Evolutionary conservation across 2,888 invertebrate species (phyloP).

Genomic region (Xanthia togata): DNA sequence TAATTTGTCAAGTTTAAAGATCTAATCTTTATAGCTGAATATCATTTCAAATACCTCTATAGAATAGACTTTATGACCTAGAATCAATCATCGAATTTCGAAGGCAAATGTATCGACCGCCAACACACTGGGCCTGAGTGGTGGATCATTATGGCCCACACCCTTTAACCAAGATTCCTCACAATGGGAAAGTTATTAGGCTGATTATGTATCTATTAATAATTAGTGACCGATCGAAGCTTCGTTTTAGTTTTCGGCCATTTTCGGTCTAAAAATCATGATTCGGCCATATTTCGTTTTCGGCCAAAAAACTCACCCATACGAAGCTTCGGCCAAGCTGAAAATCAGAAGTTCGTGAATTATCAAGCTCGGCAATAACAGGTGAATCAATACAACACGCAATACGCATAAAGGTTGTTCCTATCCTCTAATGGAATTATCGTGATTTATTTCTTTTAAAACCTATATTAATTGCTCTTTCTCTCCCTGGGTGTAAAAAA

Average conservation of each 20-base stretch:
- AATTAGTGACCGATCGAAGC: background rate
- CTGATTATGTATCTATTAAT: background rate
- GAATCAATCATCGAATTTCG: background rate
- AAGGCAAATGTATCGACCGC: no score
- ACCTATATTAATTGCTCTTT: background rate
- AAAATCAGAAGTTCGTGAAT: background rate
- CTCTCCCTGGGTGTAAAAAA: background rate
- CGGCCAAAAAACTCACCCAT: background rate
- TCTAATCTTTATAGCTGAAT: constrained; percentile 16
- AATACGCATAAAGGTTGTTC: no score
- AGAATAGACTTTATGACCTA: background rate
- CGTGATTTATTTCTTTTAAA: background rate
- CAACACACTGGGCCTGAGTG: background rate
- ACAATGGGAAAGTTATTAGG: background rate
- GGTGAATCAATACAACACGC: no score
- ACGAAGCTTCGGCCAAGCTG: background rate
- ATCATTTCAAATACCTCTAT: constrained; percentile 3
- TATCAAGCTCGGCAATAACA: background rate
- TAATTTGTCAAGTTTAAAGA: constrained; percentile 23
- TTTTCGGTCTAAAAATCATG: background rate
- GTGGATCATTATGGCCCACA: background rate
- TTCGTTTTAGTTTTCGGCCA: background rate
- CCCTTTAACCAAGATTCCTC: background rate
- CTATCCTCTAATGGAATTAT: no score
- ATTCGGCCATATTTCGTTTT: background rate